A percentile compares a stretch with the other conserved stretches of the same genome.
Conservation (phyloP, 2,113 vertebrate genomes). For the Leptobrachium leishanense region DNA sequence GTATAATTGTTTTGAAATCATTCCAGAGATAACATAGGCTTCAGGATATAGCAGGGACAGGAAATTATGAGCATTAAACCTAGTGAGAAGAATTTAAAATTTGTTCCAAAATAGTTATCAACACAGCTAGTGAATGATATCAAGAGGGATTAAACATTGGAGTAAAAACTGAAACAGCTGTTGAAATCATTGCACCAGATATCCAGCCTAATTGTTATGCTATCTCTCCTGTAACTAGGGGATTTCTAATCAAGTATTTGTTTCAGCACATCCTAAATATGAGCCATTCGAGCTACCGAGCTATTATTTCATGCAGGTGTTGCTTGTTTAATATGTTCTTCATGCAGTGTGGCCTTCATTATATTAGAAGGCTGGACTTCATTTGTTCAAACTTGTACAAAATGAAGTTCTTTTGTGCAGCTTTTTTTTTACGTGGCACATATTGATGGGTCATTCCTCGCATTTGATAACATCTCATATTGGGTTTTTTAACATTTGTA, state of each 20-base stretch:
- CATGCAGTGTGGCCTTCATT: too few species aligned
- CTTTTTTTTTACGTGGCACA: too few species aligned
- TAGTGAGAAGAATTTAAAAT: background rate
- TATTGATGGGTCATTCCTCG: too few species aligned
- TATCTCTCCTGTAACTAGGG: constrained; percentile 12
- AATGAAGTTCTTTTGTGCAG: too few species aligned
- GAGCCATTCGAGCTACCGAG: background rate
- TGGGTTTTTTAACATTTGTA: too few species aligned
- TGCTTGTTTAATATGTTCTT: background rate
- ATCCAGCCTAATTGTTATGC: constrained; percentile 8
- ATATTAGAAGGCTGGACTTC: too few species aligned
- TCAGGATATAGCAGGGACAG: constrained; percentile 20
- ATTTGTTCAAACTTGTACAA: too few species aligned
- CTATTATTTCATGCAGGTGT: background rate
- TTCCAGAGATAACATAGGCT: constrained; percentile 13
- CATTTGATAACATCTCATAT: too few species aligned
- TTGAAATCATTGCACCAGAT: background rate
- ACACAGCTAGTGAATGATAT: background rate
- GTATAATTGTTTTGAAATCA: background rate
- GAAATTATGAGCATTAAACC: constrained; percentile 9
- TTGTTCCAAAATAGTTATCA: constrained; percentile 5
- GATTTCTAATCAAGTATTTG: constrained; percentile 6
- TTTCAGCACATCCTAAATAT: background rate
- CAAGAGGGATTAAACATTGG: constrained; percentile 14
- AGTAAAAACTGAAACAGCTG: constrained; percentile 8